Conservation (phyloP, 2,797 vertebrate species). For the Muraenolepis orangiensis region DNA sequence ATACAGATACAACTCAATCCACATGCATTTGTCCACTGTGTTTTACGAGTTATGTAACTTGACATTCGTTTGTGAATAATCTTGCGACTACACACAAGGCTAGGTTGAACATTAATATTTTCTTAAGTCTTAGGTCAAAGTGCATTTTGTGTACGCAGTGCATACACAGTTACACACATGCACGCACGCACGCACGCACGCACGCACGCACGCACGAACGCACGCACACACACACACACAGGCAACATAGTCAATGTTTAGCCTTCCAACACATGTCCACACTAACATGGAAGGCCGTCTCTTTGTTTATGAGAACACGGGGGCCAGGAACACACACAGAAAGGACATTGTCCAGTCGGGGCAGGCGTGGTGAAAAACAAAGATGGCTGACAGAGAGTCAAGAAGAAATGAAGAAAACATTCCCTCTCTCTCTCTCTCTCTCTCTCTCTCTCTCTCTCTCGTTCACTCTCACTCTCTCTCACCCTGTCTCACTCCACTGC, state of each 20-base stretch:
- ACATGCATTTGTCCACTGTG: no score
- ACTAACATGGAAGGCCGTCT: conserved; percentile 68
- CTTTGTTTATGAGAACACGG: conserved; percentile 72
- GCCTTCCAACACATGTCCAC: conserved; percentile 60
- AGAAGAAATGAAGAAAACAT: background rate
- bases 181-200: background rate
- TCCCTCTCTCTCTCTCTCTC: background rate
- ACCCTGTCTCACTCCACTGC: no score
- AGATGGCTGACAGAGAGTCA: conserved; percentile 42
- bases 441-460: background rate
- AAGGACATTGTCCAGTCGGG: conserved; percentile 77
- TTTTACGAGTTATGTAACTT: no score
- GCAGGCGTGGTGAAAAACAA: conserved; percentile 74
- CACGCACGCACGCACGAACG: background rate
- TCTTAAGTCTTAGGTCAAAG: background rate
- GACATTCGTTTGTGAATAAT: no score
- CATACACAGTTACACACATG: no score
- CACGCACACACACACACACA: background rate
- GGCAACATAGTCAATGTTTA: conserved; percentile 55
- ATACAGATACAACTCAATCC: no score
- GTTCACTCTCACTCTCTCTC: no score
- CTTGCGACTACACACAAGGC: no score
- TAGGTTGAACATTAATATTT: background rate
- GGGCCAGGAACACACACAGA: conserved; percentile 76
- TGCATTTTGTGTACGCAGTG: background rate